Conservation (phyloP, 2,797 vertebrate genomes). For the Amblyraja radiata region DNA sequence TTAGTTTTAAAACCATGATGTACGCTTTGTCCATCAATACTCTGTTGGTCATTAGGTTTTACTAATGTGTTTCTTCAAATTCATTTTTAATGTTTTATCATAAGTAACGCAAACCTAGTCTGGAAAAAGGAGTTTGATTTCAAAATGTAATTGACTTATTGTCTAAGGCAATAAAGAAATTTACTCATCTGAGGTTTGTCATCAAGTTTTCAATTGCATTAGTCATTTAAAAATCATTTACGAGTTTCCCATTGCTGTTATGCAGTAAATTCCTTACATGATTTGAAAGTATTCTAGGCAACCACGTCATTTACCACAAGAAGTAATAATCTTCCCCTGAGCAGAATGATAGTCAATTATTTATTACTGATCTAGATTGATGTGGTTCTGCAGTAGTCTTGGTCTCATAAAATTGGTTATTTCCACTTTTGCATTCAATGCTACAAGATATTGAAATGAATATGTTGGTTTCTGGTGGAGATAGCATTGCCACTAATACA, state of each 20-base stretch:
- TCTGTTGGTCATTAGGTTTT: not conserved
- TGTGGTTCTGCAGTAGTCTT: slow-evolving; percentile 7
- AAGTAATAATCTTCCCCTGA: slow-evolving; percentile 14
- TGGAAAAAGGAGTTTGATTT: not conserved
- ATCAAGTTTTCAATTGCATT: not conserved
- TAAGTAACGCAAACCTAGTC: not conserved
- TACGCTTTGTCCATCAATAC: not conserved
- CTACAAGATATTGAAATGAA: not conserved
- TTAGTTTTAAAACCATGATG: not conserved
- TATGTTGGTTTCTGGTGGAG: not conserved
- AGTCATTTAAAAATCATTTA: slow-evolving; percentile 12
- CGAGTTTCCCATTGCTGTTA: not conserved
- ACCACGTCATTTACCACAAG: slow-evolving; percentile 27
- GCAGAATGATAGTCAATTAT: not conserved
- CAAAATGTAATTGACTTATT: slow-evolving; percentile 2
- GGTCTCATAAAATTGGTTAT: not conserved
- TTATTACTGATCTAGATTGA: not conserved
- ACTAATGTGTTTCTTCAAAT: not conserved
- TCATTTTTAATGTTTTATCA: not conserved
- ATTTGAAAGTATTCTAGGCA: not conserved
- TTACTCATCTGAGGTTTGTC: not conserved
- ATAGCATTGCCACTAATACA: not conserved
- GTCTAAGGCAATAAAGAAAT: not conserved
- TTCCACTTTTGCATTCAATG: not conserved
- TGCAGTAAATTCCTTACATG: slow-evolving; percentile 8